phyloP scores from a whole-genome alignment of 2,113 vertebrate species.

The Burhinus oedicnemus region DNA sequence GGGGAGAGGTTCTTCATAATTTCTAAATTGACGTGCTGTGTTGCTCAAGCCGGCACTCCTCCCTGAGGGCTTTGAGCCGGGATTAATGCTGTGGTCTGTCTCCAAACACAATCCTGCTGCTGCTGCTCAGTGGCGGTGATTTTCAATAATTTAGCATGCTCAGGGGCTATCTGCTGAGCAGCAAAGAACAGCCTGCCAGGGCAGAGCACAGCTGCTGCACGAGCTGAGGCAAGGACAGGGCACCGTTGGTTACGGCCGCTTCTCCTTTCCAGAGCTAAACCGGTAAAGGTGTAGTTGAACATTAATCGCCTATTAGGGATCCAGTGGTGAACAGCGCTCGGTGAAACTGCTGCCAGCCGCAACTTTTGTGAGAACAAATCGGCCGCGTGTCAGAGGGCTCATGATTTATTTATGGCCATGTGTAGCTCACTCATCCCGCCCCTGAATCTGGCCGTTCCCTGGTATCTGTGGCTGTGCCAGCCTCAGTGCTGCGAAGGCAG shows the following conservation, averaged over 20 bases:
- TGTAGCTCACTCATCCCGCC: conserved; percentile 10
- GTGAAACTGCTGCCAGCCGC: conserved; percentile 21
- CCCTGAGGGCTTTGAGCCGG: conserved; percentile 47
- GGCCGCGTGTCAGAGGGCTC: neutral
- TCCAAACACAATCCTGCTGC: conserved; percentile 40
- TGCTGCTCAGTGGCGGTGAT: conserved; percentile 37
- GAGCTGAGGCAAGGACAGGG: conserved; percentile 7
- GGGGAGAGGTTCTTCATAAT: neutral
- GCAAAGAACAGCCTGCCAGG: conserved; percentile 1
- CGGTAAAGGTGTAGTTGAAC: conserved; percentile 11
- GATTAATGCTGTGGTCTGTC: conserved; percentile 36
- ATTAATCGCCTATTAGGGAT: neutral
- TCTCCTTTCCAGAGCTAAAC: neutral
- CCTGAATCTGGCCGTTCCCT: neutral
- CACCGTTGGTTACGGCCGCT: neutral
- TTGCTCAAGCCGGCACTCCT: neutral
- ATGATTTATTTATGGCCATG: conserved; percentile 12
- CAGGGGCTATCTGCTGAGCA: conserved; percentile 13
- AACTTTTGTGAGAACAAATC: neutral
- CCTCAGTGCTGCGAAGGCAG: too few relatives aligned
- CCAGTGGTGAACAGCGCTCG: neutral
- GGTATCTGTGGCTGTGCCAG: neutral
- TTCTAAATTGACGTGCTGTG: neutral
- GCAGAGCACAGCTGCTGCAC: neutral
- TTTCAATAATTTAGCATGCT: conserved; percentile 42